Percentiles rank a stretch among this genome's conserved stretches.
These are phyloP conservation scores for Otus sunia DNA, from an alignment of 2,113 vertebrate genomes.

Conservation along the genomic window DNA sequence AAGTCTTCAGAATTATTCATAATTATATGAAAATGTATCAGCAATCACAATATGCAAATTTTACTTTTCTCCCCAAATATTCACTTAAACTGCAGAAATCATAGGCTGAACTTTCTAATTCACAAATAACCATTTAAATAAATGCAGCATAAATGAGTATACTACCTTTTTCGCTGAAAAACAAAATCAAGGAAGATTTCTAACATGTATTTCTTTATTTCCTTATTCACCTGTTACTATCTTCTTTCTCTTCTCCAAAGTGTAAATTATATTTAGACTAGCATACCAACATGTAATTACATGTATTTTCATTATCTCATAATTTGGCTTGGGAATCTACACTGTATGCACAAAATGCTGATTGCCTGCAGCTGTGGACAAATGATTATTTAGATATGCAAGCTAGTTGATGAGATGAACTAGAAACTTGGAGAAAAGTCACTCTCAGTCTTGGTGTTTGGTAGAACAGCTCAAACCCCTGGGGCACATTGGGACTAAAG, in stretches of 20 bases:
- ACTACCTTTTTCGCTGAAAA: neutral
- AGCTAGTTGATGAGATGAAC: conserved; percentile 10
- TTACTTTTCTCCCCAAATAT: neutral
- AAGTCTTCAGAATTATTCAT: neutral
- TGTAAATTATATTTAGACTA: conserved; percentile 51
- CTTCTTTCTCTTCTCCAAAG: neutral
- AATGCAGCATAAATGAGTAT: neutral
- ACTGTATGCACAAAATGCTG: conserved; percentile 38
- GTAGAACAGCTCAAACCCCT: neutral
- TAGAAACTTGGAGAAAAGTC: conserved; percentile 35
- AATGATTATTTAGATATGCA: conserved; percentile 31
- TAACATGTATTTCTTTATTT: neutral
- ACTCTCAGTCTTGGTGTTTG: neutral
- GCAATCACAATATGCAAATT: neutral
- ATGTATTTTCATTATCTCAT: conserved; percentile 55
- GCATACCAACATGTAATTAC: conserved; percentile 57
- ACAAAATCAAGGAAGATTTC: neutral
- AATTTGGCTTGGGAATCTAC: conserved; percentile 56
- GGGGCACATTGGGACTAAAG: neutral
- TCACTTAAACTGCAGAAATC: neutral
- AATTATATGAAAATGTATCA: neutral
- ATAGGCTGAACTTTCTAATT: neutral
- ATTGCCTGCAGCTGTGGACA: conserved; percentile 55
- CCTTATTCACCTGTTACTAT: conserved; percentile 37
- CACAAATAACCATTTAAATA: neutral